Base-by-base conservation (phyloP, 2,888 invertebrate species). In the Dioctria linearis region DNA sequence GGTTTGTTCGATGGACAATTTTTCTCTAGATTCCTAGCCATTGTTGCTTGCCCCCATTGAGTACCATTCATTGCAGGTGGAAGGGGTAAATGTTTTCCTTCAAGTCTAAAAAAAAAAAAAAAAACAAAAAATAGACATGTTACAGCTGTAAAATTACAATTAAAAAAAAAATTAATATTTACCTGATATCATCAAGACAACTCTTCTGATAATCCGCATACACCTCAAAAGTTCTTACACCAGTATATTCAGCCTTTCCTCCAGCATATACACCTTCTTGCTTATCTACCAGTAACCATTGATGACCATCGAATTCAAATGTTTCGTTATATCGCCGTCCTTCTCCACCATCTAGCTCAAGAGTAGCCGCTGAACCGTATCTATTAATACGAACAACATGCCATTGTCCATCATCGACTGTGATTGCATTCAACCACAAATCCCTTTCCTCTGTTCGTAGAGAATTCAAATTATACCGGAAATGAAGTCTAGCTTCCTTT, bases 401-500 rank as follows among this genome's bases (percentile, higher is more conserved):
- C 98, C 98, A 98, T 86, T 97, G 97, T 1, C 98, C 98, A 87
- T 98, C 96, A 86, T 97, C 96, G 3, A 98, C 97, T 1, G 95
- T 93, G 42, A 98, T 94, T 4, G 96, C 94, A 84, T 95, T 95
- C 73, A 98, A 90, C 95, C 96, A 96, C 84, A 98, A 94, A 86
- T 96, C 95, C 82, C 93, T 93, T 87, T 97, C 97, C 88, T 97
- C 97, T 4, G 97, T 96, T 83, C 96, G 92, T 83, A 96, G 90
- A 25, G 96, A 96, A 88, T 98, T 98, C 76, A 98, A 90, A 89
- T 98, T 98, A 88, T 95, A 98, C 83, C 96, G 93, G 90, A 98
- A 97, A 86, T 96, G 95, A 79, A 98, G 90, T 83, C 95, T 92
- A 67, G 96, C 95, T 86, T 97, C 96, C 89, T 96, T 95, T 81